Evolutionary conservation across 1,140 invertebrate genomes (phyloP).

Genomic region (Pseudomyrmex concolor): DNA sequence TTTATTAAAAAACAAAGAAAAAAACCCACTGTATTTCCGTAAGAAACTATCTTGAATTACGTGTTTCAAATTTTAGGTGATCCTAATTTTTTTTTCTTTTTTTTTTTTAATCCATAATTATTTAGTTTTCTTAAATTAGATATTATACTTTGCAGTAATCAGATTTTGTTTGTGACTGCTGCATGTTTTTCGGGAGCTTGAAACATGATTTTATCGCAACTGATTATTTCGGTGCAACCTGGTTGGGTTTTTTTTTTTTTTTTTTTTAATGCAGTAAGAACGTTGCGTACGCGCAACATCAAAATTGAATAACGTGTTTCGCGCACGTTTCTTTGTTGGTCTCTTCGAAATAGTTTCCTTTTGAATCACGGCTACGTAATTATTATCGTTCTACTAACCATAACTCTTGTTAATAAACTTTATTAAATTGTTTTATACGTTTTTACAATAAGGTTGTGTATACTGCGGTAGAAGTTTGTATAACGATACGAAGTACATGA

Average conservation of each 20-base stretch:
- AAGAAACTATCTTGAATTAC: neutral
- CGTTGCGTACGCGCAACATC: neutral
- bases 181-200: no score
- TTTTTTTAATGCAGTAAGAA: neutral
- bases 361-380: neutral
- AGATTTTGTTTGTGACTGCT: no score
- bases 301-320: neutral
- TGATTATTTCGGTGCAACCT: no score
- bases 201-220: no score
- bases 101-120: neutral
- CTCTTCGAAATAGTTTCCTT: neutral
- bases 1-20: neutral
- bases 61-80: neutral
- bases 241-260: no score
- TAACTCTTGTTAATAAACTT: conserved; percentile 12
- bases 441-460: conserved; percentile 56
- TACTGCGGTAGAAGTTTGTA: conserved; percentile 33
- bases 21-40: neutral
- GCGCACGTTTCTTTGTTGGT: neutral
- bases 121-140: no score
- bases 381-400: neutral
- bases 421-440: conserved; percentile 55
- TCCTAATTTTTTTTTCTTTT: neutral
- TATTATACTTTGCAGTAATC: no score
- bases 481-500: conserved; percentile 60